Base-by-base conservation (phyloP, 1,140 invertebrate species). In the Lasaia peninsularis region DNA sequence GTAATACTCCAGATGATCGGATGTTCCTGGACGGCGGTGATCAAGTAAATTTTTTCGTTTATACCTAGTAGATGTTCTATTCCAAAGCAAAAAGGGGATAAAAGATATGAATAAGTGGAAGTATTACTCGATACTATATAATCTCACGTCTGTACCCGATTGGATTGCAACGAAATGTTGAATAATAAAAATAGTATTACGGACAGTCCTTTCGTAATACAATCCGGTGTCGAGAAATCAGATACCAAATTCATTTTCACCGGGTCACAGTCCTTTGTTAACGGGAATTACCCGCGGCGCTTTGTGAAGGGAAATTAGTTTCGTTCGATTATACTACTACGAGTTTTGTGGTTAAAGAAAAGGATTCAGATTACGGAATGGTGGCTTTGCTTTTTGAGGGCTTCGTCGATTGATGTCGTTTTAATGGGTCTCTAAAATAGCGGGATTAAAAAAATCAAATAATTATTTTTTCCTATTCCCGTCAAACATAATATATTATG, bases 241-340 rank as follows among this genome's bases (percentile, higher is more conserved):
- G 60, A 57, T 53, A 35, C 20, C 20, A 28, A 48, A 40, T 33
- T 55, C 40, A 49, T 51, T 57, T 52, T 52, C 50, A 33, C 49
- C 60, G 52, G 55, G 35, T 60, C 57, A 48, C 16, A 52, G 24
- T 54, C 56, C 28, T 55, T 65, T 67, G 60, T 63, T 59, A 56
- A 16, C 10, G 57, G 32, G 50, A 63, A 63, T 63, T 63, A 63
- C 51, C 37, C 54, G 54, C 40, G 57, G 16, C 35, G 58, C 52
- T 63, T 55, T 55, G 52, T 58, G 31, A 14, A 35, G 51, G 57
- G 31, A 59, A 62, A 63, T 63, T 63, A 59, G 48, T 59, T 63
- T 56, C 28, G 49, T 63, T 59, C 48, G 57, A 56, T 59, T 59
- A 49, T 63, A 28, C 28, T 24, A 11, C 33, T 1, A 34, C 33